Evolutionary conservation across 1,140 invertebrate genomes (phyloP).

Genomic region (Brachionus calyciflorus): DNA sequence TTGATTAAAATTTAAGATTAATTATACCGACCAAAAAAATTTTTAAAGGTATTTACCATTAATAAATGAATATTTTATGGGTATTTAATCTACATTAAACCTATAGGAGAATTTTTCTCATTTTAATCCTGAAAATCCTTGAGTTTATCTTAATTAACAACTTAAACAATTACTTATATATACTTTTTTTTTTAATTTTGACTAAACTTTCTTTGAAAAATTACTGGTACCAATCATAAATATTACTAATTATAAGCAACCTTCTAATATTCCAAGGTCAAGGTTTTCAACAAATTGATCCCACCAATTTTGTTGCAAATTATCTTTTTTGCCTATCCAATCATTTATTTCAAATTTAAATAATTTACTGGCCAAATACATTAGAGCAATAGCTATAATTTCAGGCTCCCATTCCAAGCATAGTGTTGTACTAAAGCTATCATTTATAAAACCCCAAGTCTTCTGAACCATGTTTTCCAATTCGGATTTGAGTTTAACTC

Average conservation of each 20-base stretch:
- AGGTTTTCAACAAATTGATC: conserved; percentile 94
- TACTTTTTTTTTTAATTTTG: neutral
- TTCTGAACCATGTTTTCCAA: conserved; percentile 99
- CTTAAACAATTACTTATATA: no score
- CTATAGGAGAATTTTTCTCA: no score
- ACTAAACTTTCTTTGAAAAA: neutral
- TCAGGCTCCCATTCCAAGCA: conserved; percentile 98
- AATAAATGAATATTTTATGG: no score
- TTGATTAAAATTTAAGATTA: no score
- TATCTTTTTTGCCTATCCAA: conserved; percentile 74
- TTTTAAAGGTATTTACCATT: no score
- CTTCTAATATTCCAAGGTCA: conserved; percentile 78
- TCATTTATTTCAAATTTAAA: conserved; percentile 91
- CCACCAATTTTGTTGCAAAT: conserved; percentile 89
- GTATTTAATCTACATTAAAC: no score
- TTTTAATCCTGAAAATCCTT: no score
- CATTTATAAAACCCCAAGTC: conserved; percentile 99
- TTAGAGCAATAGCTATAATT: conserved; percentile 92
- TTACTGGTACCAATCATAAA: neutral
- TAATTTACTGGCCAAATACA: conserved; percentile 84
- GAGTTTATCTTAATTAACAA: no score
- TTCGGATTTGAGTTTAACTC: no score
- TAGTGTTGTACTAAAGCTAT: conserved; percentile 91
- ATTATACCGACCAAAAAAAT: no score
- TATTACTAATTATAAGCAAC: neutral